A percentile compares a stretch with the other conserved stretches of the same genome.
Conservation (phyloP, 2,113 vertebrate genomes). For the Anarrhichthys ocellatus region DNA sequence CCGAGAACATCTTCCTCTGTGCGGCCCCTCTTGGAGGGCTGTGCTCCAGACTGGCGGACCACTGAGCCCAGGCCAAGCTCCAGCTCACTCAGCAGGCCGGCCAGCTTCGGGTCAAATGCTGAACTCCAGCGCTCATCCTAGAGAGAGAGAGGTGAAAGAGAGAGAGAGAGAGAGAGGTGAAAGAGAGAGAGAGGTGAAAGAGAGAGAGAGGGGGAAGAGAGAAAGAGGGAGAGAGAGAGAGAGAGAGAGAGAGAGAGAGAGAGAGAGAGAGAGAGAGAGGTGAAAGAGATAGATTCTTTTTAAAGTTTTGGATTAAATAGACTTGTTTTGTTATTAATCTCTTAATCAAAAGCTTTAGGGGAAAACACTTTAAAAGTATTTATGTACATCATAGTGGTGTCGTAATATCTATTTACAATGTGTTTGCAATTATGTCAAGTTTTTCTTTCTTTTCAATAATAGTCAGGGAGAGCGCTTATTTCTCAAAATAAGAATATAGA, state of each 20-base stretch:
- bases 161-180: constrained; percentile 41
- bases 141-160: constrained; percentile 49
- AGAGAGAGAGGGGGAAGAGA: constrained; percentile 34
- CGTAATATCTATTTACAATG: not conserved
- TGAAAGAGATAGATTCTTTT: constrained; percentile 27
- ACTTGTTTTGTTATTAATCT: not conserved
- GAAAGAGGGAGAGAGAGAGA: constrained; percentile 43
- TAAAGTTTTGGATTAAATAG: not conserved
- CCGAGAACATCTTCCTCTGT: constrained; percentile 89
- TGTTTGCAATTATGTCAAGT: not conserved
- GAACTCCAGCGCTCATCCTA: constrained; percentile 95
- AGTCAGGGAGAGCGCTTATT: not conserved
- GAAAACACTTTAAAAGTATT: not conserved
- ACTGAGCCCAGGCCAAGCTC: constrained; percentile 91
- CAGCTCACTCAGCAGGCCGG: constrained; percentile 91
- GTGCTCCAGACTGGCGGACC: constrained; percentile 86
- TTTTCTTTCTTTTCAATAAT: not conserved
- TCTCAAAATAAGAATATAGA: not conserved
- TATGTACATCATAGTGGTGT: not conserved
- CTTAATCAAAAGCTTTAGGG: not conserved
- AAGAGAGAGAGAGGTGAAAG: constrained; percentile 49
- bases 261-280: constrained; percentile 39
- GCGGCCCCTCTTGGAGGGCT: constrained; percentile 75
- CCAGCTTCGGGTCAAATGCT: constrained; percentile 93
- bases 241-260: constrained; percentile 47